Percentiles rank a stretch among this genome's conserved stretches.
Conservation (phyloP, 2,113 vertebrate species). For the Hippocampus zosterae region DNA sequence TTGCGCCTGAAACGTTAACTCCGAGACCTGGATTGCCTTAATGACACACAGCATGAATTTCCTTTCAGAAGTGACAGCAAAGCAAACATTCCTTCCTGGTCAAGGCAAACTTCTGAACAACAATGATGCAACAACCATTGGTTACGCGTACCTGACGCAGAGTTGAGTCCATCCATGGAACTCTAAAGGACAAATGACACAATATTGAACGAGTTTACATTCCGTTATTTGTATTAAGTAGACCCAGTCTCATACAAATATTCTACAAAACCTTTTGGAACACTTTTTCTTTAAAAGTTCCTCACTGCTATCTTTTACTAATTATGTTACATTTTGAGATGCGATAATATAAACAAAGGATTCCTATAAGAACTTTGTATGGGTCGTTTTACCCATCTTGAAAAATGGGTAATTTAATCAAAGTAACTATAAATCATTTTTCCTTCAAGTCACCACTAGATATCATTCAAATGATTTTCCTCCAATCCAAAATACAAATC, state of each 20-base stretch:
- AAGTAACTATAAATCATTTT: neutral
- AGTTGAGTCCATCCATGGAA: constrained; percentile 77
- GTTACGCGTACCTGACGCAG: constrained; percentile 74
- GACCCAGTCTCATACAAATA: constrained; percentile 33
- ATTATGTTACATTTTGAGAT: neutral
- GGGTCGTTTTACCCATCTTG: neutral
- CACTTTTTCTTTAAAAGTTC: neutral
- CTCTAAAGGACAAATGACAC: constrained; percentile 74
- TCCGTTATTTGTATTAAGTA: constrained; percentile 17
- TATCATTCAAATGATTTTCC: neutral
- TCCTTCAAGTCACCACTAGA: neutral
- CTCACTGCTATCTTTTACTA: neutral
- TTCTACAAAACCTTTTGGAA: neutral
- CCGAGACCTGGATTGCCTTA: neutral
- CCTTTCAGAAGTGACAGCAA: neutral
- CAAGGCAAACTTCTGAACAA: neutral
- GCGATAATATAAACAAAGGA: neutral
- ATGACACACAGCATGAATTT: neutral
- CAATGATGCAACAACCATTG: constrained; percentile 39
- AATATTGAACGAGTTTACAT: constrained; percentile 64
- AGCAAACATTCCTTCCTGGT: neutral
- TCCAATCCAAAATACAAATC: neutral
- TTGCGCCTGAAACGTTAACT: neutral
- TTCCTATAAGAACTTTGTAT: neutral
- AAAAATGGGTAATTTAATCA: neutral